A percentile compares a stretch with the other conserved stretches of the same genome.
Conservation (phyloP, 1,140 invertebrate species). For the Scaptodrosophila lebanonensis region DNA sequence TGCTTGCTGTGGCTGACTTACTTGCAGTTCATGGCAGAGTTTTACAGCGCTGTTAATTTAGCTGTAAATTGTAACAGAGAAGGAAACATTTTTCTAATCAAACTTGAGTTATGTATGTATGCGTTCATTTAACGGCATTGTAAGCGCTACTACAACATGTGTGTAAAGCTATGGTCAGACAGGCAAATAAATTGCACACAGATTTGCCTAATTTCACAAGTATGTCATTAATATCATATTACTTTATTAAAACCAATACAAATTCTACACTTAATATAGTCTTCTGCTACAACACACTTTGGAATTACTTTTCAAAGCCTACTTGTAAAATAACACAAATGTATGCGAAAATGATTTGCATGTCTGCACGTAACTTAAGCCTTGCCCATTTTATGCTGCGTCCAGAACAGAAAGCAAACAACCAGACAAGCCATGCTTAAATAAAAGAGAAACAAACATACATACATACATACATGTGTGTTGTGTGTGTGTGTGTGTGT, state of each 20-base stretch:
- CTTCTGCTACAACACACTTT: too few species aligned
- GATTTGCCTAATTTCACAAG: too few species aligned
- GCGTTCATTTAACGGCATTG: background rate
- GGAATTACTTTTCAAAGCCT: too few species aligned
- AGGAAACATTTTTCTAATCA: constrained; percentile 28
- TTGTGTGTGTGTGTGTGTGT: constrained; percentile 32
- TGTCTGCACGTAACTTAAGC: constrained; percentile 38
- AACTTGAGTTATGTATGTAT: constrained; percentile 22
- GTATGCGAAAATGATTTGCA: too few species aligned
- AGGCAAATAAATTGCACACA: too few species aligned
- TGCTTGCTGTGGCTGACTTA: constrained; percentile 11
- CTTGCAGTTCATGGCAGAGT: too few species aligned
- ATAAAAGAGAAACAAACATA: constrained; percentile 12
- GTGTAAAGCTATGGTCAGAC: too few species aligned
- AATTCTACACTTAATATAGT: too few species aligned
- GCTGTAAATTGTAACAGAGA: constrained; percentile 31
- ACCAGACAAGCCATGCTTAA: constrained; percentile 70
- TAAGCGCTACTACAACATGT: too few species aligned
- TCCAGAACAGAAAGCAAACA: constrained; percentile 68
- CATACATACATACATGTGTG: constrained; percentile 18
- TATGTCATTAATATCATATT: too few species aligned
- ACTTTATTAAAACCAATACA: too few species aligned
- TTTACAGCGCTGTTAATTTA: constrained; percentile 20
- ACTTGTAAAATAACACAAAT: too few species aligned
- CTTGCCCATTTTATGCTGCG: constrained; percentile 54